Evolutionary conservation across 2,113 vertebrate genomes (phyloP).

Genomic region (Lasiurus cinereus): DNA sequence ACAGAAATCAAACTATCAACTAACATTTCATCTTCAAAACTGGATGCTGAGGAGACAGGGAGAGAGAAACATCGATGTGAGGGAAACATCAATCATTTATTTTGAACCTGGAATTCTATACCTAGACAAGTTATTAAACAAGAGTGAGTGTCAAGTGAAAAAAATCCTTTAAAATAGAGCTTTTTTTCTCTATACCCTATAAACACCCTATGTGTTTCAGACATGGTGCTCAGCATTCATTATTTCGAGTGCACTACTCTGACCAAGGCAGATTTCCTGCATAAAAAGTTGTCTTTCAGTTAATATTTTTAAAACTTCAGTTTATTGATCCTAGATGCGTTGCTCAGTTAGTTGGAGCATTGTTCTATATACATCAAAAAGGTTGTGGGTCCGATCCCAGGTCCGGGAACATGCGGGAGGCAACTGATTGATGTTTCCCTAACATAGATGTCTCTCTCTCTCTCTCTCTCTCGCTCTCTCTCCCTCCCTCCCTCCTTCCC

Average conservation of each 20-base stretch:
- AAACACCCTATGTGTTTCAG: neutral
- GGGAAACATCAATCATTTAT: conserved; percentile 10
- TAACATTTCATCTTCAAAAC: conserved; percentile 43
- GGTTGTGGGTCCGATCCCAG: neutral
- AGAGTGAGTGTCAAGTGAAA: neutral
- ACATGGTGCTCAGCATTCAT: neutral
- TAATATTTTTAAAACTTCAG: neutral
- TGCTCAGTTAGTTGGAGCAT: neutral
- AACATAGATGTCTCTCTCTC: no score
- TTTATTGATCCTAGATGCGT: neutral
- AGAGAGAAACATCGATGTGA: no score
- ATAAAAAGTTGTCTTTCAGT: neutral
- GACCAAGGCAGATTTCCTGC: neutral
- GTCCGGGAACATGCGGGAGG: neutral
- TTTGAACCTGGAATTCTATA: conserved; percentile 50
- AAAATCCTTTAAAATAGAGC: neutral
- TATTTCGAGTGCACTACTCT: neutral
- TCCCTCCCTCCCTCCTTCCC: no score
- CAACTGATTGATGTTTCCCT: neutral
- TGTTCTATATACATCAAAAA: neutral
- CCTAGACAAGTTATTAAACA: neutral
- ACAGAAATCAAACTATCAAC: neutral
- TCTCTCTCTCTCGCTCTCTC: no score
- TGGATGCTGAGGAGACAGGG: neutral
- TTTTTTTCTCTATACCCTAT: neutral